Evolutionary conservation across 2,797 vertebrate genomes (phyloP).

Genomic region (Fundulus diaphanus): DNA sequence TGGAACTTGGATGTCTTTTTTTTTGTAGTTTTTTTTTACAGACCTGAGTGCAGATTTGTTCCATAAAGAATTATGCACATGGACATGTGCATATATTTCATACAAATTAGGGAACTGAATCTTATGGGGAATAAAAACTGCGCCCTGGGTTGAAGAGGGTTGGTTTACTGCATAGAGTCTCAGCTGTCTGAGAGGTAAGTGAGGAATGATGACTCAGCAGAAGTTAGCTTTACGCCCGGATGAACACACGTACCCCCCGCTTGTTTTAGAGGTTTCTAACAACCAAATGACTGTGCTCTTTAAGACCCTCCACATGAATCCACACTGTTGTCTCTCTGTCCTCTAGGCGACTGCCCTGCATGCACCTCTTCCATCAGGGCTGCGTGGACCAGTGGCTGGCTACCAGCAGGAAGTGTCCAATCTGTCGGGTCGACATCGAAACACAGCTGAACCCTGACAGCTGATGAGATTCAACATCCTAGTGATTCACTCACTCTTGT

Average conservation of each 20-base stretch:
- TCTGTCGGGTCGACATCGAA: slow-evolving; percentile 99
- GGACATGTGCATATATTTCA: slow-evolving; percentile 5
- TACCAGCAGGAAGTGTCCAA: slow-evolving; percentile 99
- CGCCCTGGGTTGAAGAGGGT: slow-evolving; percentile 27
- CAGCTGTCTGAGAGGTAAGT: slow-evolving; percentile 58
- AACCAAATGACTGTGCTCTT: slow-evolving; percentile 11
- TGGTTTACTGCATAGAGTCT: slow-evolving; percentile 48
- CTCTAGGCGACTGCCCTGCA: slow-evolving; percentile 94
- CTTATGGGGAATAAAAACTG: slow-evolving; percentile 5
- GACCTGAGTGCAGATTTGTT: background rate
- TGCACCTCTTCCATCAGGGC: slow-evolving; percentile 87
- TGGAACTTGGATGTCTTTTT: background rate
- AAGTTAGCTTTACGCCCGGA: slow-evolving; percentile 43
- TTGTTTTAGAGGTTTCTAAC: slow-evolving; percentile 17
- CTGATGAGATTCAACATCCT: slow-evolving; percentile 83
- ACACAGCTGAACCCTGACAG: slow-evolving; percentile 97
- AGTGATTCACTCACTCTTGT: slow-evolving; percentile 50
- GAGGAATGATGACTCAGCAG: slow-evolving; percentile 51
- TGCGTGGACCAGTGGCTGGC: slow-evolving; percentile 81
- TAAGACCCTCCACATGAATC: slow-evolving; percentile 2
- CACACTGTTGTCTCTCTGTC: slow-evolving; percentile 38
- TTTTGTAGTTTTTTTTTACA: too few relatives aligned
- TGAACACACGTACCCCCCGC: slow-evolving; percentile 42
- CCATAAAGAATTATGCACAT: background rate
- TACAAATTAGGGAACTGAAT: slow-evolving; percentile 12